Conservation (phyloP, 2,888 invertebrate species). For the Bruchidius siliquastri region DNA sequence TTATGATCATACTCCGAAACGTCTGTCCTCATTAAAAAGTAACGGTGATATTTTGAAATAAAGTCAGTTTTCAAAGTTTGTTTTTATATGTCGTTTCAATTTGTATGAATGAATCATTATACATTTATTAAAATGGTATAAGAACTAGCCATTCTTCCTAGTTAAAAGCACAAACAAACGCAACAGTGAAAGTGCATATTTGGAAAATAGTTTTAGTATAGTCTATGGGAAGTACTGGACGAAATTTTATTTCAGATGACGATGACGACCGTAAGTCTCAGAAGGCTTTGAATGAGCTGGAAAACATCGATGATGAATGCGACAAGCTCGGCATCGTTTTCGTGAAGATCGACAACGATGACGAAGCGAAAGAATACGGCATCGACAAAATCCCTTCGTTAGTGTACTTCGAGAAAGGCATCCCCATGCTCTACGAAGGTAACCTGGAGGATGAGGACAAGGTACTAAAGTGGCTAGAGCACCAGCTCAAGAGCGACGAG, state of each 20-base stretch:
- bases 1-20: no score
- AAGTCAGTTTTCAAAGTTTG: no score
- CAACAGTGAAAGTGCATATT: no score
- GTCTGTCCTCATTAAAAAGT: no score
- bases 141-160: no score
- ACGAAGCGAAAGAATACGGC: slow-evolving; percentile 87
- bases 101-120: no score
- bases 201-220: no score
- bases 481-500: slow-evolving; percentile 81
- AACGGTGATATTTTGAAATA: no score
- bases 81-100: no score
- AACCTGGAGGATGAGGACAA: slow-evolving; percentile 87
- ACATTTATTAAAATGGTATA: no score
- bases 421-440: slow-evolving; percentile 73
- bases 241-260: slow-evolving; percentile 59
- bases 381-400: slow-evolving; percentile 83
- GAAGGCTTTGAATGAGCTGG: slow-evolving; percentile 78
- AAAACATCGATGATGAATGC: slow-evolving; percentile 92
- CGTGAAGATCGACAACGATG: slow-evolving; percentile 87
- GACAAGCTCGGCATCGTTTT: slow-evolving; percentile 84
- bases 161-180: no score
- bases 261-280: slow-evolving; percentile 85
- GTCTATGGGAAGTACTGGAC: no score
- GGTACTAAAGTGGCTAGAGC: slow-evolving; percentile 79
- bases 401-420: slow-evolving; percentile 73